Percentiles rank a stretch among this genome's conserved stretches.
phyloP scores from a whole-genome alignment of 1,140 invertebrate genomes.

The Drosophila guanche region DNA sequence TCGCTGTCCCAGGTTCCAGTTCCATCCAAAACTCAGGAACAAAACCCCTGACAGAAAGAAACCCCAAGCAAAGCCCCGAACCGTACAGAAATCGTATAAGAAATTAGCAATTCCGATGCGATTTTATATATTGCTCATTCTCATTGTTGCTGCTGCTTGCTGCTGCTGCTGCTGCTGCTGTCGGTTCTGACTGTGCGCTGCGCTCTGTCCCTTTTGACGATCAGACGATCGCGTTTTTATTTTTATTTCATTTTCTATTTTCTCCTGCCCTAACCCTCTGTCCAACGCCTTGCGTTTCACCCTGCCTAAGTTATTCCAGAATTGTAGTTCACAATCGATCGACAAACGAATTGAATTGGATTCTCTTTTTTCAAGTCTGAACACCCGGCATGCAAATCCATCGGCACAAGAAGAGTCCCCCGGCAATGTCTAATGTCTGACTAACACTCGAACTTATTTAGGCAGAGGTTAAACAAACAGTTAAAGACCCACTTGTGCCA shows the following conservation, averaged over 20 bases:
- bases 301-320: conserved; percentile 38
- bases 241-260: conserved; percentile 65
- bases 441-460: conserved; percentile 53
- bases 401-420: conserved; percentile 24
- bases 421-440: conserved; percentile 73
- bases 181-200: neutral
- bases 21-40: conserved; percentile 1
- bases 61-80: conserved; percentile 37
- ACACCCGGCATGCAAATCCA: conserved; percentile 60
- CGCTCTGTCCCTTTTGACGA: conserved; percentile 35
- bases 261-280: neutral
- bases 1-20: conserved; percentile 41
- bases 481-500: conserved; percentile 64
- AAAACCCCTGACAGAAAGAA: conserved; percentile 27
- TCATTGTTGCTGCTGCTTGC: conserved; percentile 61
- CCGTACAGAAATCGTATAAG: conserved; percentile 64
- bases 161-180: conserved; percentile 32
- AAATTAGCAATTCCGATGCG: conserved; percentile 83
- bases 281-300: conserved; percentile 14
- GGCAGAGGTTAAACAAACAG: conserved; percentile 23
- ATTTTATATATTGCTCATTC: conserved; percentile 78
- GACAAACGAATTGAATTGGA: conserved; percentile 38
- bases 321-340: conserved; percentile 48
- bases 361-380: conserved; percentile 67
- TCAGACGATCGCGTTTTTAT: conserved; percentile 79